Evolutionary conservation across 1,140 invertebrate genomes (phyloP).

Genomic region (Euglossa dilemma): DNA sequence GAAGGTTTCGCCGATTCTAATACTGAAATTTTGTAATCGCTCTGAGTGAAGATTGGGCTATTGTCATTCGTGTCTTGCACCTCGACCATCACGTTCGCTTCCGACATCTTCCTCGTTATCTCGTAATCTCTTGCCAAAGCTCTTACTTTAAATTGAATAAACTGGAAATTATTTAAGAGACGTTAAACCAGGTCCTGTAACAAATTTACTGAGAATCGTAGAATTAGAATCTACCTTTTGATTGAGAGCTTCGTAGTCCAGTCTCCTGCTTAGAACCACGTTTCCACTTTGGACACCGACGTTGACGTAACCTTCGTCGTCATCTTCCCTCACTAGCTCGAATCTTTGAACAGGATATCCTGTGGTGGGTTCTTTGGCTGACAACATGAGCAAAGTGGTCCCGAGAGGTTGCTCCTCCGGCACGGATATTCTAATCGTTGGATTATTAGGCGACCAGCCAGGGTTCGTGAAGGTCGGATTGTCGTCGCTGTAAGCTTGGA

Average conservation of each 20-base stretch:
- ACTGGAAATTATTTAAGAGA: constrained; percentile 72
- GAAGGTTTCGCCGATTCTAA: constrained; percentile 87
- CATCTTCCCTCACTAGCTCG: constrained; percentile 81
- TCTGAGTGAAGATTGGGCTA: constrained; percentile 87
- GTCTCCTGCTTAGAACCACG: constrained; percentile 86
- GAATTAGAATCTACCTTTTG: constrained; percentile 81
- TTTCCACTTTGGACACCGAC: constrained; percentile 87
- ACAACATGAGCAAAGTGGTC: constrained; percentile 88
- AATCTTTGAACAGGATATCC: constrained; percentile 85
- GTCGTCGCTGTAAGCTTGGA: constrained; percentile 90
- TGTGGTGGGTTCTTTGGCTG: constrained; percentile 88
- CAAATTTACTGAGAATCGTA: not conserved
- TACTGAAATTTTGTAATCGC: constrained; percentile 87
- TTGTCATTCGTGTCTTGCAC: constrained; percentile 92
- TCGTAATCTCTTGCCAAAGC: constrained; percentile 88
- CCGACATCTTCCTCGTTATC: constrained; percentile 85
- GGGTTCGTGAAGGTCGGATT: constrained; percentile 89
- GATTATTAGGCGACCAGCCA: constrained; percentile 87
- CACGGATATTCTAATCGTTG: constrained; percentile 86
- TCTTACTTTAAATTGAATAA: constrained; percentile 87
- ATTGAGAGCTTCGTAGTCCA: constrained; percentile 89
- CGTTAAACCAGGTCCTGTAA: not conserved
- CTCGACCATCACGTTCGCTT: constrained; percentile 87
- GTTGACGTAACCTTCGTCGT: constrained; percentile 82
- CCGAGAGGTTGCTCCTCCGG: constrained; percentile 91